Base-by-base conservation (phyloP, 2,888 invertebrate genomes). In the Diadromus collaris region DNA sequence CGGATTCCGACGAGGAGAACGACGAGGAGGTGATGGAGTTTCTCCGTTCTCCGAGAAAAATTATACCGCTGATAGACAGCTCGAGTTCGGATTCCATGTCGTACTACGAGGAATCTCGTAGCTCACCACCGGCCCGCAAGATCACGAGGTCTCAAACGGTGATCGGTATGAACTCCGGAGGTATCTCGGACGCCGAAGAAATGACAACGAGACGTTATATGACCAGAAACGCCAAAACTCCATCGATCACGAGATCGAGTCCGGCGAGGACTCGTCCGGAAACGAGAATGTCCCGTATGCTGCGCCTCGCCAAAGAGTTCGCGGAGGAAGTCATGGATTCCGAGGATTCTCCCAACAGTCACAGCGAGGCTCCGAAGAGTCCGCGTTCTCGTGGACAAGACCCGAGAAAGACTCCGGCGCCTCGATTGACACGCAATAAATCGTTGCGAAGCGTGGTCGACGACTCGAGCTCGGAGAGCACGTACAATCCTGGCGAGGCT, bases 21-120 rank as follows among this genome's bases (percentile, higher is more conserved):
- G 80, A 80, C 19, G 65, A 73, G 24, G 80, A 80, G 13, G 74
- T 77, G n/a, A 74, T 80, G 6, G 38, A 29, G 19, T 74, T 77
- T 21, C 19, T 77, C 3, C 46, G 60, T 10, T 19, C 41, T 6
- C 60, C 38, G 10, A 46, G 79, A 54, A 69, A 61, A 67, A 2
- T 10, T 0, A 64, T 46, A 29, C 32, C 54, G 4, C 24, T 7
- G 6, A 65, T 61, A 6, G 27, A 56, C 9, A 70, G 41, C 24
- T 29, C 54, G 10, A n/a, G 29, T 6, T 60, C 61, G 32, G 41
- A 58, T 2, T 21, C 41, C 27, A 44, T 46, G 9, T 38, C 41
- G 19, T 41, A 24, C 29, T 7, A 24, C 21, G 24, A 44, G n/a
- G 21, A 32, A 2, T 16, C 10, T n/a, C 10, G 21, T 6, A 44